Percentiles rank a stretch among this genome's conserved stretches.
Conservation (phyloP, 2,888 invertebrate species). For the Neoascia interrupta region DNA sequence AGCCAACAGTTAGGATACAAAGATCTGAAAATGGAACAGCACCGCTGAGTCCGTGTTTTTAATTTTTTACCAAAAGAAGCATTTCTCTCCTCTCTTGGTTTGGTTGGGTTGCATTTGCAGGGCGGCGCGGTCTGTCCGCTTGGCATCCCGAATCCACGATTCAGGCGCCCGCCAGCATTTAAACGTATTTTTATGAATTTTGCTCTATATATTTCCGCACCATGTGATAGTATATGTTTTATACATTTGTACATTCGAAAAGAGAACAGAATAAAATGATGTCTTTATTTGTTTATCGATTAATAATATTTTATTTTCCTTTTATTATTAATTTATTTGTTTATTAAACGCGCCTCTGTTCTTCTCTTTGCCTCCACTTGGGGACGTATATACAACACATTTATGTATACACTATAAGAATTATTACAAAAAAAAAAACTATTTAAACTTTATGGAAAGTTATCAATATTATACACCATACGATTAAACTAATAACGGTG, state of each 20-base stretch:
- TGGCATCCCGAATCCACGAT: too few species aligned
- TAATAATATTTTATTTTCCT: conserved; percentile 7
- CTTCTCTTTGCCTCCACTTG: conserved; percentile 20
- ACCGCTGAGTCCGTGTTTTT: conserved; percentile 28
- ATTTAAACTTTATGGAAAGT: too few species aligned
- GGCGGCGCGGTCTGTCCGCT: neutral
- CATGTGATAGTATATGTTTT: conserved; percentile 68
- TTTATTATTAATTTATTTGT: conserved; percentile 46
- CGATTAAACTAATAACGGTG: conserved; percentile 24
- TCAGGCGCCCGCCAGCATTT: conserved; percentile 56
- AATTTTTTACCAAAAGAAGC: conserved; percentile 4
- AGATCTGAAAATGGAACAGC: too few species aligned
- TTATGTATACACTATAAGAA: conserved; percentile 55
- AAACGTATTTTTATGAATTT: conserved; percentile 39
- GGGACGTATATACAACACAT: conserved; percentile 42
- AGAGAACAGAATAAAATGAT: conserved; percentile 7
- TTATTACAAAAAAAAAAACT: conserved; percentile 38
- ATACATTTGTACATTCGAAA: conserved; percentile 64
- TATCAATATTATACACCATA: conserved; percentile 51
- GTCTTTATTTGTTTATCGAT: conserved; percentile 33
- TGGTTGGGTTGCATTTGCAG: conserved; percentile 7
- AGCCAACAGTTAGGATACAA: too few species aligned
- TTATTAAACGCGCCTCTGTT: conserved; percentile 45
- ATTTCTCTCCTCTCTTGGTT: conserved; percentile 9
- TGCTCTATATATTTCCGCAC: conserved; percentile 57